Conservation (phyloP, 30 jellyfish, hydroid and myxozoan species). For the Hydractinia symbiolongicarpus region DNA sequence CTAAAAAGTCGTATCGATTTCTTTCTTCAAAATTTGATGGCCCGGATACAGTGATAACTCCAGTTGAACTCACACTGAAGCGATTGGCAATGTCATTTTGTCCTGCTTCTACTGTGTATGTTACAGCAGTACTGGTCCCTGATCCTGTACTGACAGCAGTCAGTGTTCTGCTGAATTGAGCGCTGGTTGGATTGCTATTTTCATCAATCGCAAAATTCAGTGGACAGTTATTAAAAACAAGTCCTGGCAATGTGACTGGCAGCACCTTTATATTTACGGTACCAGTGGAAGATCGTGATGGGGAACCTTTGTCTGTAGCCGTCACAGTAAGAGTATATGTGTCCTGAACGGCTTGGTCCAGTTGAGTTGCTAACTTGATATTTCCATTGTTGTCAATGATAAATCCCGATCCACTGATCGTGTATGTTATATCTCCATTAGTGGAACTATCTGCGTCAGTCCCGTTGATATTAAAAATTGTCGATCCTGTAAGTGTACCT, state of each 20-base stretch:
- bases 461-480: slow-evolving; percentile 39
- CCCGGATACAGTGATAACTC: slow-evolving; percentile 25
- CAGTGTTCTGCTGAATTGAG: not conserved
- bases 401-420: slow-evolving; percentile 21
- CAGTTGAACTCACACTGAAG: slow-evolving; percentile 10
- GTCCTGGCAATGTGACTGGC: slow-evolving; percentile 34
- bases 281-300: slow-evolving; percentile 16
- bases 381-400: slow-evolving; percentile 52
- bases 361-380: slow-evolving; percentile 30
- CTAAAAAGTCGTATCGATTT: slow-evolving; percentile 28
- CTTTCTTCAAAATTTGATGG: slow-evolving; percentile 42
- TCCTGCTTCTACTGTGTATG: slow-evolving; percentile 40
- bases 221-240: slow-evolving; percentile 17
- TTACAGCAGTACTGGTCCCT: slow-evolving; percentile 17
- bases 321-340: slow-evolving; percentile 40
- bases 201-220: slow-evolving; percentile 18
- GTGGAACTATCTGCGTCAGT: slow-evolving; percentile 60
- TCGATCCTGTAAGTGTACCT: slow-evolving; percentile 50
- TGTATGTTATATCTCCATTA: slow-evolving; percentile 40
- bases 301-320: slow-evolving; percentile 56
- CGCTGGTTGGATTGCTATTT: slow-evolving; percentile 18
- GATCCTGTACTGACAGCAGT: slow-evolving; percentile 39
- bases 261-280: slow-evolving; percentile 24
- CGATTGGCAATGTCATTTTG: slow-evolving; percentile 13
- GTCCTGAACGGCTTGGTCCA: slow-evolving; percentile 24